Conservation (phyloP, 2,113 vertebrate genomes). For the Carassius auratus region DNA sequence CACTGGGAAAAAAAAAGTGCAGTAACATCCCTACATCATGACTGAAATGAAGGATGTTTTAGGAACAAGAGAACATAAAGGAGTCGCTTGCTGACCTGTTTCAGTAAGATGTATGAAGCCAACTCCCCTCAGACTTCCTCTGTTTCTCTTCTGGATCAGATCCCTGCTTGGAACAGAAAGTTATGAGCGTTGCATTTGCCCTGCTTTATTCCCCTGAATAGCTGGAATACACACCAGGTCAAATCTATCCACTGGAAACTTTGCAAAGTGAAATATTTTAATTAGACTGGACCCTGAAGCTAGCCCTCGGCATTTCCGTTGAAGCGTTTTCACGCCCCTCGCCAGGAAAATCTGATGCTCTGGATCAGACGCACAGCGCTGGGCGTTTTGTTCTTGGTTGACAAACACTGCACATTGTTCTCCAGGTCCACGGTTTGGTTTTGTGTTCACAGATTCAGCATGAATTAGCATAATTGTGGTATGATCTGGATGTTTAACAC, state of each 20-base stretch:
- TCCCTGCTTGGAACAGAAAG: constrained; percentile 24
- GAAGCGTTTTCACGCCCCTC: background rate
- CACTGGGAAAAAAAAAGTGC: background rate
- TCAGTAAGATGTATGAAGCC: constrained; percentile 31
- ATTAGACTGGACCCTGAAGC: constrained; percentile 37
- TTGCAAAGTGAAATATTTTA: constrained; percentile 36
- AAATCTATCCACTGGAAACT: constrained; percentile 32
- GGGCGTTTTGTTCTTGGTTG: background rate
- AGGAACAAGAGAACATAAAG: constrained; percentile 22
- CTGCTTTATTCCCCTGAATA: constrained; percentile 29
- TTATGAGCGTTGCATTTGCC: constrained; percentile 27
- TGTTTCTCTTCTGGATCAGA: constrained; percentile 31
- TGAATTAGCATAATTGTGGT: background rate
- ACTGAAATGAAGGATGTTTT: background rate
- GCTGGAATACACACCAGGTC: constrained; percentile 38
- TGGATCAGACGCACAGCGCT: background rate
- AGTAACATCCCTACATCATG: background rate
- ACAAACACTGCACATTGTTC: constrained; percentile 17
- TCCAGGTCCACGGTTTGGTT: background rate
- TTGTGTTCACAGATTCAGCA: constrained; percentile 24
- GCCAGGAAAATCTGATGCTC: constrained; percentile 40
- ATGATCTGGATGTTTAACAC: background rate
- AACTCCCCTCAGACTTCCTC: constrained; percentile 32
- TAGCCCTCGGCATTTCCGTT: background rate
- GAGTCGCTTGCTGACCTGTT: constrained; percentile 1